Evolutionary conservation across 2,113 vertebrate genomes (phyloP).

Genomic region (Passerina amoena): DNA sequence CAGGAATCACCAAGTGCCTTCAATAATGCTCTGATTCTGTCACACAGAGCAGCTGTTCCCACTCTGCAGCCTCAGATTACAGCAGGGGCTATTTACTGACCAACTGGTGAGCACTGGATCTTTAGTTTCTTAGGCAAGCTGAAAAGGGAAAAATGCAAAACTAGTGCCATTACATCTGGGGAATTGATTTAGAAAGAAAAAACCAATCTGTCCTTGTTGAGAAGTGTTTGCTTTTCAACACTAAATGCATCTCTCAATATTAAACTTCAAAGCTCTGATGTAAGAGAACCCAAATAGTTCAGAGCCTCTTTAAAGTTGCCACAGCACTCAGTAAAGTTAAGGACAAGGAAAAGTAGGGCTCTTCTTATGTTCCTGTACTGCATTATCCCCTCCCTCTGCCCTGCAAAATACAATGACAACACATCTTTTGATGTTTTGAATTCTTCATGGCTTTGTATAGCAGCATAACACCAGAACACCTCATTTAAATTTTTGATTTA

Average conservation of each 20-base stretch:
- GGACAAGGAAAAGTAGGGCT: conserved; percentile 6
- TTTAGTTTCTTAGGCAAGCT: not conserved
- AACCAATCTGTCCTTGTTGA: not conserved
- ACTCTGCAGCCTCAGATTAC: not conserved
- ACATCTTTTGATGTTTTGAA: not conserved
- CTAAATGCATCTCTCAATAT: not conserved
- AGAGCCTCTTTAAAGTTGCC: not conserved
- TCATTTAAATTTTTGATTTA: not conserved
- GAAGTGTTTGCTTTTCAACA: not conserved
- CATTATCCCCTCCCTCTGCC: not conserved
- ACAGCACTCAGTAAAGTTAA: not conserved
- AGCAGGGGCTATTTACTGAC: not conserved
- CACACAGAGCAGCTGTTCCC: not conserved
- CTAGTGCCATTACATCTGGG: not conserved
- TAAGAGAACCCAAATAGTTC: not conserved
- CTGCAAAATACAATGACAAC: not conserved
- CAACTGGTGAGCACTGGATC: not conserved
- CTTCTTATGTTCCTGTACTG: not conserved
- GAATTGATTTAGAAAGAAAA: not conserved
- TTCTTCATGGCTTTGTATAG: not conserved
- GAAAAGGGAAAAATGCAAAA: not conserved
- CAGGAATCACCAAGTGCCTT: not conserved
- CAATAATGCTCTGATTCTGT: not conserved
- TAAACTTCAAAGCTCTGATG: not conserved
- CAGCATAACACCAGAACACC: not conserved